Base-by-base conservation (phyloP, 2,888 invertebrate genomes). In the Scaptomyza cyrtandrae region DNA sequence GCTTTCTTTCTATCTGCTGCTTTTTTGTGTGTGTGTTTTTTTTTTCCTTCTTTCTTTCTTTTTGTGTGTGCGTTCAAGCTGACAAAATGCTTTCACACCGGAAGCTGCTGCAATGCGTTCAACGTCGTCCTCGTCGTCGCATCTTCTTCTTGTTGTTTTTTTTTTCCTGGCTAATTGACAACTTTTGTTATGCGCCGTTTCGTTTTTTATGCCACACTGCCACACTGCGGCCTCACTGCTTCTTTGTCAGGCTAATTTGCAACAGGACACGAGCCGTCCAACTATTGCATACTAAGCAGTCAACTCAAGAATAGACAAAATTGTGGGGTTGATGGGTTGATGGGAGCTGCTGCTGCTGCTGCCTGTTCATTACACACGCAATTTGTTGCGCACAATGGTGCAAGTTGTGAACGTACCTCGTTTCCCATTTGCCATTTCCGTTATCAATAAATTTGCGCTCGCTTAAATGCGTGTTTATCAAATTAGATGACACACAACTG, bases 51-150 rank as follows among this genome's bases (percentile, higher is more conserved):
- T 19, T 19, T 19, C 1, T 11, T 11, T 11, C 13, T 4, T 24
- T 19, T 33, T 49, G 16, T 50, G 50, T 84, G 82, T 81, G 71
- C 82, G 71, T 69, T 68, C 39, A 49, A 49, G 75, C 77, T 80
- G 87, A 85, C 85, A 85, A 87, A 85, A 86, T 85, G 85, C 80
- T 85, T 85, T 87, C 83, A 87, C 86, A 72, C 85, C 85, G 85
- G 85, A 85, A 85, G 86, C 80, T 69, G 83, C 57, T 78, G 87
- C 85, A 85, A 85, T 85, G 87, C 87, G 85, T 85, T 82, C 48
- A 61, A 68, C 76, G 78, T 80, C 83, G 66, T 55, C 59, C 75
- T 78, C 86, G 65, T 78, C 86, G 65, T 55, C 62, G 65, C 63
- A 35, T 60, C 52, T 41, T 19, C 19, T 19, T n/a, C n/a, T n/a